Evolutionary conservation across 2,113 vertebrate genomes (phyloP).

Genomic region (Equus quagga): DNA sequence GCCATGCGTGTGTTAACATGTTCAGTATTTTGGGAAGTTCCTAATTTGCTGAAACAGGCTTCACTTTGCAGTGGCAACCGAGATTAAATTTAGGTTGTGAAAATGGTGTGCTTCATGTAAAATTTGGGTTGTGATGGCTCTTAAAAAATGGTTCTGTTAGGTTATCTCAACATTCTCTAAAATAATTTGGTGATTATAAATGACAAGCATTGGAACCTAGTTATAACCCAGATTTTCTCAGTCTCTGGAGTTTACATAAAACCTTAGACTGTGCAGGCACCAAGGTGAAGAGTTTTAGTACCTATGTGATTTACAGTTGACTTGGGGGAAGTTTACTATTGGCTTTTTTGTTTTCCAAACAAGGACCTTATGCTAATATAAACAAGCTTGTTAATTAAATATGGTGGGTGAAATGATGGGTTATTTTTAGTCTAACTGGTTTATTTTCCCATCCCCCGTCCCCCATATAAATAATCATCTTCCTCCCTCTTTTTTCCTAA

Average conservation of each 20-base stretch:
- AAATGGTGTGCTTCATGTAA: conserved; percentile 54
- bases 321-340: conserved; percentile 62
- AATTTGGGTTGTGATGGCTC: conserved; percentile 20
- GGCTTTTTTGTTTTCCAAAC: conserved; percentile 61
- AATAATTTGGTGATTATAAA: background rate
- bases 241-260: conserved; percentile 39
- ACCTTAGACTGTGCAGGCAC: background rate
- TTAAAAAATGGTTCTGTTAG: background rate
- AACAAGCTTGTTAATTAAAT: conserved; percentile 67
- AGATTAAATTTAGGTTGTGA: conserved; percentile 54
- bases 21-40: conserved; percentile 75
- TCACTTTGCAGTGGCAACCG: conserved; percentile 39
- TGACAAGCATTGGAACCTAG: background rate
- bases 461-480: background rate
- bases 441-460: background rate
- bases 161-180: background rate
- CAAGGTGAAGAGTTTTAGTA: conserved; percentile 9
- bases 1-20: conserved; percentile 63
- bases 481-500: background rate
- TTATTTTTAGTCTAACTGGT: conserved; percentile 63
- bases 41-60: conserved; percentile 52
- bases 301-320: conserved; percentile 44
- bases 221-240: background rate
- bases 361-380: conserved; percentile 21
- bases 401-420: conserved; percentile 56